phyloP scores from a whole-genome alignment of 2,797 vertebrate species.

The Rhyacichthys aspro region DNA sequence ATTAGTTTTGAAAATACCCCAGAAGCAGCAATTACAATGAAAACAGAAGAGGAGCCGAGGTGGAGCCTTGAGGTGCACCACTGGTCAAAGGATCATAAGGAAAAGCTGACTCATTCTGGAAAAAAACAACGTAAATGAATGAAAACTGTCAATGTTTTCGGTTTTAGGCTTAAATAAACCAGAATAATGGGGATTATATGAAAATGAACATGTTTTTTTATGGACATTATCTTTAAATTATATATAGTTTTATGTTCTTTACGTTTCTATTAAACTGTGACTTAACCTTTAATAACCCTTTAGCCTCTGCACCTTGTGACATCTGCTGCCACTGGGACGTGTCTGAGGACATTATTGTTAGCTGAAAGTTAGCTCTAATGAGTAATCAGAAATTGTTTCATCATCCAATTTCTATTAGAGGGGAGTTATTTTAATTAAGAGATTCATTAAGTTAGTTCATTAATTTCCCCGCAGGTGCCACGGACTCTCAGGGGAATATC shows the following conservation, averaged over 20 bases:
- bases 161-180: no score
- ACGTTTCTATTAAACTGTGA: background rate
- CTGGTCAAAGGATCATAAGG: no score
- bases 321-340: background rate
- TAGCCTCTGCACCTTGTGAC: background rate
- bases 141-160: no score
- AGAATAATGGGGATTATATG: no score
- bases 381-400: conserved; percentile 65
- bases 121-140: no score
- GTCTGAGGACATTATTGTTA: conserved; percentile 30
- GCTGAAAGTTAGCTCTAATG: conserved; percentile 47
- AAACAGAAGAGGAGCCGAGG: background rate
- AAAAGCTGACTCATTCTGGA: no score
- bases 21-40: background rate
- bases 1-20: no score
- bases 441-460: conserved; percentile 74
- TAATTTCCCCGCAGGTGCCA: conserved; percentile 70
- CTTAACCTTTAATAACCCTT: conserved; percentile 29
- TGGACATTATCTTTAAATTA: no score
- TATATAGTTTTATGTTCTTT: no score
- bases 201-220: no score
- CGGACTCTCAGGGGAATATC: conserved; percentile 50
- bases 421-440: conserved; percentile 72
- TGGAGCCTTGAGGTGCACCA: background rate
- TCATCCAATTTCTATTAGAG: conserved; percentile 59